These are phyloP conservation scores for Rhodophaea formosa DNA, from an alignment of 2,888 invertebrate species.

Conservation along the genomic window DNA sequence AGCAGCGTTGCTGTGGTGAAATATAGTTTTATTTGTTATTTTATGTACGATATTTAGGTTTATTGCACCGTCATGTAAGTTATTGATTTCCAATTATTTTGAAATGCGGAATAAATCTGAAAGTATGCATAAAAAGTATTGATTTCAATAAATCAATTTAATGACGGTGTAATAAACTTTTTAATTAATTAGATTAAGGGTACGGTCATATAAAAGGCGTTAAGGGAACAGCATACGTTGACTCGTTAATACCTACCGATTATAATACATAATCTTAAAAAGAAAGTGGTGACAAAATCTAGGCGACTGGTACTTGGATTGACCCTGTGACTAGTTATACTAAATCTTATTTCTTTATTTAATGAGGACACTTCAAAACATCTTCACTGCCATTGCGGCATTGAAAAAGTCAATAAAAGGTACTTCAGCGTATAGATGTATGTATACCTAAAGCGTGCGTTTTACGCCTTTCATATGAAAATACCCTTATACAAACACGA, in stretches of 20 bases:
- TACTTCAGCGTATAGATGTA: too few species aligned
- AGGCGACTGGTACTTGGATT: too few species aligned
- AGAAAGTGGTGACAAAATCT: too few species aligned
- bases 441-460: too few species aligned
- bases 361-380: too few species aligned
- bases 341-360: too few species aligned
- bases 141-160: not conserved
- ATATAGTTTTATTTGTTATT: constrained; percentile 7
- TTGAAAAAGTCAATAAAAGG: too few species aligned
- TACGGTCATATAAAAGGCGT: not conserved
- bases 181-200: not conserved
- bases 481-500: not conserved
- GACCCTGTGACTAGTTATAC: too few species aligned
- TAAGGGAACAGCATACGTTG: too few species aligned
- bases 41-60: constrained; percentile 12
- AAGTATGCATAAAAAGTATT: not conserved
- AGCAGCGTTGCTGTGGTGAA: not conserved
- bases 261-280: too few species aligned
- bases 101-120: not conserved
- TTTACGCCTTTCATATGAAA: not conserved
- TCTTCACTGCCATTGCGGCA: too few species aligned
- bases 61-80: not conserved
- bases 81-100: not conserved
- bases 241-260: too few species aligned
- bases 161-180: not conserved